Evolutionary conservation across 2,113 vertebrate species (phyloP), one percentile per base, ranked within the genome.

Genomic region (Salvelinus namaycush): DNA sequence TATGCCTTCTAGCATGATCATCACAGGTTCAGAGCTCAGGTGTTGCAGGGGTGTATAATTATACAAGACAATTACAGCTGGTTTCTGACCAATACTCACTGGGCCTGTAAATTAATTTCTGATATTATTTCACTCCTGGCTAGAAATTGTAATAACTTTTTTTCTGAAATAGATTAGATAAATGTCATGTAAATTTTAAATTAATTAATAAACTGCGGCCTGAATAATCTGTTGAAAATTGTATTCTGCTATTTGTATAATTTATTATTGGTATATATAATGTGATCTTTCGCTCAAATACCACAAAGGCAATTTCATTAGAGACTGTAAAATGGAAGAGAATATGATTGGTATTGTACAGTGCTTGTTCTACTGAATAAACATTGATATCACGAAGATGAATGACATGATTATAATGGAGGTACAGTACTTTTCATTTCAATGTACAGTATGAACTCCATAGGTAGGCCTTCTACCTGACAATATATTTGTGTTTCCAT

Each of bases 121-220:
- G 24, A 79, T 68, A 78, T 75, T 81, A 77, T 90, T 88, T 89
- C 81, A 85, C 87, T 88, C 62, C 84, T 86, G 39, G 39, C 39
- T 44, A 44, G 39, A 44, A 44, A 44, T 86, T 82, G 84, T 87
- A 81, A 88, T 84, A 80, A 87, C 87, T 86, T 73, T 7, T 34
- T 62, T 81, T 88, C 57, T 84, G 39, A 11, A 44, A 44, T 44
- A 44, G 39, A 44, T 87, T 84, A 91, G 87, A 87, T 87, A 86
- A 89, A 91, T 88, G 87, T 82, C 83, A 90, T 75, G 70, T 79
- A 81, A 84, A 84, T 81, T 88, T 82, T 85, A 76, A 85, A 89
- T 89, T 79, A 87, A 44, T 44, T 87, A 89, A 87, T 84, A 74
- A 12, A 44, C 39, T 44, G 2, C 39, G 2, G 80, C 77, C 72